These are phyloP conservation scores for Chelonia mydas DNA, from an alignment of 2,797 vertebrate genomes.

Conservation along the genomic window DNA sequence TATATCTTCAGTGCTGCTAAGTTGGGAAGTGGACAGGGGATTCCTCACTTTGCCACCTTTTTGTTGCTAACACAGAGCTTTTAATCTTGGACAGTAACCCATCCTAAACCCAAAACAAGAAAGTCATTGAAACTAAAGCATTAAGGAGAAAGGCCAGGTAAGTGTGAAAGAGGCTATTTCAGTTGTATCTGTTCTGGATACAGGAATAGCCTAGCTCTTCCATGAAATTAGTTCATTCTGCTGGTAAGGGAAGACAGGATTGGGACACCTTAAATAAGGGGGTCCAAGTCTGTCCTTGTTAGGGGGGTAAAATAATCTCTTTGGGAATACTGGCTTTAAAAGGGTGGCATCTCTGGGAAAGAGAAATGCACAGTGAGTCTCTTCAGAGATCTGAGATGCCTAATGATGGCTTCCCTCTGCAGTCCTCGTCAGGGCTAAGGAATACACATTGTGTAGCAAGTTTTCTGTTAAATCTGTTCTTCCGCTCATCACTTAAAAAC, in stretches of 20 bases:
- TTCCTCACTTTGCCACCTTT: background rate
- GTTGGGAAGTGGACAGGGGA: conserved; percentile 35
- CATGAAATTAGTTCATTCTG: background rate
- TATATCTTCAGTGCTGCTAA: conserved; percentile 46
- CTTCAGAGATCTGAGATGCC: background rate
- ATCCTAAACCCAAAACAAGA: background rate
- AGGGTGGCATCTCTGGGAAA: background rate
- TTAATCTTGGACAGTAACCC: conserved; percentile 33
- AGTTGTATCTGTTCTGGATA: background rate
- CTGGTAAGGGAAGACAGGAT: background rate
- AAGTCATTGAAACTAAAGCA: background rate
- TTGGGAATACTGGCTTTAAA: background rate
- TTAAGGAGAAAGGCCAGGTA: background rate
- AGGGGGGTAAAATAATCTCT: background rate
- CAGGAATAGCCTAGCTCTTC: background rate
- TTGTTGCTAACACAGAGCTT: conserved; percentile 9
- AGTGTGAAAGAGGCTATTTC: background rate
- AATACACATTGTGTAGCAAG: background rate
- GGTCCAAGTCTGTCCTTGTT: background rate
- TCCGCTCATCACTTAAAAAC: rapidly evolving
- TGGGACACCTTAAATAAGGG: background rate
- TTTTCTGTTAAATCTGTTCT: background rate
- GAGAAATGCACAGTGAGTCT: background rate
- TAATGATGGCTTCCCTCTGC: background rate
- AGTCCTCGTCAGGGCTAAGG: background rate